Evolutionary conservation across 2,888 invertebrate genomes (phyloP).

Genomic region (Latrodectus hesperus): DNA sequence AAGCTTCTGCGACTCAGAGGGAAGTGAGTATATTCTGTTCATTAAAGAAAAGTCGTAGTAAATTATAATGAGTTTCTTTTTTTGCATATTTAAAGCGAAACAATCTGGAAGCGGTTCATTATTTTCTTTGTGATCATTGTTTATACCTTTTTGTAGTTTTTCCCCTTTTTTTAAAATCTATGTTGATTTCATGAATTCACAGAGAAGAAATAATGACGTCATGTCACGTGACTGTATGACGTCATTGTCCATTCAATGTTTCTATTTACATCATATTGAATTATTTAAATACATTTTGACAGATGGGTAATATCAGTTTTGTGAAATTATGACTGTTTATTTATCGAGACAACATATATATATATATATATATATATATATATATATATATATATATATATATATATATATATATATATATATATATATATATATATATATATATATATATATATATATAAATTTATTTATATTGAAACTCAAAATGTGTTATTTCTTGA

Average conservation of each 20-base stretch:
- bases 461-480: too few species aligned
- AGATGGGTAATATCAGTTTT: not conserved
- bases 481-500: too few species aligned
- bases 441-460: too few species aligned
- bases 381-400: too few species aligned
- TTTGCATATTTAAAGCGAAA: not conserved
- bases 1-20: conserved; percentile 51
- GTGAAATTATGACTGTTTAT: not conserved
- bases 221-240: not conserved
- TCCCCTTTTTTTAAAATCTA: not conserved
- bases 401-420: too few species aligned
- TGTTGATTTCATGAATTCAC: too few species aligned
- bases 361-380: too few species aligned
- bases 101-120: not conserved
- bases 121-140: not conserved
- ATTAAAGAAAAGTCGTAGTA: not conserved
- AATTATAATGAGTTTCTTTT: not conserved
- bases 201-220: not conserved
- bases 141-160: not conserved
- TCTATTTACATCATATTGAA: too few species aligned
- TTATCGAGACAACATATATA: not conserved
- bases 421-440: too few species aligned
- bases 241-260: too few species aligned
- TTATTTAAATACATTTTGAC: not conserved
- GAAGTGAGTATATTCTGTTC: conserved; percentile 32